Evolutionary conservation across 2,797 vertebrate species (phyloP).

Genomic region (Podarcis lilfordi): DNA sequence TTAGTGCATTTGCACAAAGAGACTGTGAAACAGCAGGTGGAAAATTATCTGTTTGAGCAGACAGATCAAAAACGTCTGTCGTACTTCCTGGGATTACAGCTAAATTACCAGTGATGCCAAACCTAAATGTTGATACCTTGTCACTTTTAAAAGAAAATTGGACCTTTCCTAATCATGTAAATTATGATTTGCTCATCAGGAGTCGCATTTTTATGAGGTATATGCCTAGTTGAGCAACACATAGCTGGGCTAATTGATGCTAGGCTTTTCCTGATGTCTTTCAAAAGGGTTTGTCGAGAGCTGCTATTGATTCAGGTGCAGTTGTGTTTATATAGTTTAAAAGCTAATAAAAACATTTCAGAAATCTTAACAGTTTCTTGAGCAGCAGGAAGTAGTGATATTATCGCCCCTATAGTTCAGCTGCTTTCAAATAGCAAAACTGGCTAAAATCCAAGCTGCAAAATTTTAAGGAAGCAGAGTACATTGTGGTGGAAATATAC

Average conservation of each 20-base stretch:
- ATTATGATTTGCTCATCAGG: conserved; percentile 50
- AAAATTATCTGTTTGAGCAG: background rate
- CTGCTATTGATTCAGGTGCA: conserved; percentile 70
- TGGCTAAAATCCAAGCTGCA: conserved; percentile 34
- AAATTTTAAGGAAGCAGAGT: conserved; percentile 22
- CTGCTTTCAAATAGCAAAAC: conserved; percentile 29
- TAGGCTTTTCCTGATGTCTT: conserved; percentile 52
- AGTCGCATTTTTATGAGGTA: conserved; percentile 43
- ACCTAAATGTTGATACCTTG: conserved; percentile 27
- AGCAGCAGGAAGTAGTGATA: conserved; percentile 43
- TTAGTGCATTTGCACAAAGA: background rate
- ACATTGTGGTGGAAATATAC: background rate
- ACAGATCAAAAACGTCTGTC: background rate
- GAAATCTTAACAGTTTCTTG: conserved; percentile 26
- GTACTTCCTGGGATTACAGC: background rate
- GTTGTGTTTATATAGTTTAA: conserved; percentile 52
- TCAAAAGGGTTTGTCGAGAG: conserved; percentile 54
- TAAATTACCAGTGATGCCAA: background rate
- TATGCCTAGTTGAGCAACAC: conserved; percentile 42
- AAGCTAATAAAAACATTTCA: background rate
- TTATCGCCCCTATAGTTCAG: conserved; percentile 44
- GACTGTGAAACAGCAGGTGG: background rate
- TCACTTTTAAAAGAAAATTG: conserved; percentile 36
- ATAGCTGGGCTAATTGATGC: conserved; percentile 46
- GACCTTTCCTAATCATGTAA: conserved; percentile 34